These are phyloP conservation scores for Gymnosoma rotundatum DNA, from an alignment of 2,888 invertebrate species.

Conservation along the genomic window DNA sequence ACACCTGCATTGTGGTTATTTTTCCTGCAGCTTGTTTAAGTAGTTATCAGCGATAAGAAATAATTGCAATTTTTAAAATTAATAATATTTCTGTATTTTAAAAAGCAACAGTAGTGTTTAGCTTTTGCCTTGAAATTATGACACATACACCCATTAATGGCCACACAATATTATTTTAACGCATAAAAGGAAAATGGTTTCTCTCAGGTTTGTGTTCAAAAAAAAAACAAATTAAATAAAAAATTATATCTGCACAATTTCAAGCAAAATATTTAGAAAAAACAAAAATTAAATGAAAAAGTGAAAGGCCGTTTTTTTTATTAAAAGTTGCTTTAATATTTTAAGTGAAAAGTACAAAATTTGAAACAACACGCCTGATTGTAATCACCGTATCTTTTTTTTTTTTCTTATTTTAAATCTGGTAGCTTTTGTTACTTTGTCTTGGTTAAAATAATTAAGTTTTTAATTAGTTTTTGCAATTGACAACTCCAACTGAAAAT, in stretches of 20 bases:
- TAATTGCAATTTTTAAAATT: constrained; percentile 54
- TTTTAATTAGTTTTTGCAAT: too few species aligned
- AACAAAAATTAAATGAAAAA: constrained; percentile 8
- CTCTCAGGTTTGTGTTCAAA: constrained; percentile 36
- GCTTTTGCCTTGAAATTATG: constrained; percentile 39
- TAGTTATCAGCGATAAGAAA: constrained; percentile 54
- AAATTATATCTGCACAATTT: constrained; percentile 15
- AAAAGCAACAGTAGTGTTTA: background rate
- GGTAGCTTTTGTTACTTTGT: too few species aligned
- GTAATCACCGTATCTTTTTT: too few species aligned
- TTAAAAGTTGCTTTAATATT: background rate
- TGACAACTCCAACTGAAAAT: too few species aligned
- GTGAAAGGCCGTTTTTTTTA: constrained; percentile 14
- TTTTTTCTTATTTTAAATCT: too few species aligned
- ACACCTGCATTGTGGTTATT: constrained; percentile 54
- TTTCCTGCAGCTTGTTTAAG: constrained; percentile 27
- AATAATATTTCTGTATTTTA: constrained; percentile 8
- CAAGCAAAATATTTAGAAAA: background rate
- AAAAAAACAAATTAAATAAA: constrained; percentile 35
- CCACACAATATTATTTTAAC: constrained; percentile 6
- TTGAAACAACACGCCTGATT: too few species aligned
- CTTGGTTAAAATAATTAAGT: too few species aligned
- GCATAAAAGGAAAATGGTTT: constrained; percentile 8
- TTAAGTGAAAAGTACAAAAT: too few species aligned
- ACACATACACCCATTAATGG: constrained; percentile 46